Evolutionary conservation across 2,888 invertebrate species (phyloP), one percentile per base, ranked within the genome.

Genomic region (Hypercompe scribonia): DNA sequence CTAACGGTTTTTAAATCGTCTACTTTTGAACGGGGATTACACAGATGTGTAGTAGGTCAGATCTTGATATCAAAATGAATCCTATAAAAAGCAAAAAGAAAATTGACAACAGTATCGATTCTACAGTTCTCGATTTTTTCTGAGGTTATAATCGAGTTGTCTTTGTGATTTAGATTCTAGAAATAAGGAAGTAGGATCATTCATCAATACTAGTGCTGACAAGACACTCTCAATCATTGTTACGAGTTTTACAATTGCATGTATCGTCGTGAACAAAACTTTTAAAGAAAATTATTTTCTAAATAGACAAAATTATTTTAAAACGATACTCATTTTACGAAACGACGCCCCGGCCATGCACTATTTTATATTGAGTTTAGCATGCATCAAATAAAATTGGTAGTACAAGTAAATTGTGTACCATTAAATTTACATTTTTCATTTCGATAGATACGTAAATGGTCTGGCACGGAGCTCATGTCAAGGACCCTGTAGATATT

Each of bases 161-260:
- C 28, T 28, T 11, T 58, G 15, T 13, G 31, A 65, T 65, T 11
- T 1, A 8, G 5, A 28, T 24, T 7, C 4, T 24, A 39, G 36
- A 66, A 36, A 36, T 34, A 34, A 36, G 34, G 36, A 65, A 61
- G 54, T 8, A 28, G 61, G 21, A 39, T 61, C 67, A 78, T 82
- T 65, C 75, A 74, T 81, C 83, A 80, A 78, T 82, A 50, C 65
- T 18, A 65, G 42, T n/a, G 67, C 61, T 21, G 68, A 61, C 21
- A 42, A 73, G 81, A 82, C 74, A 69, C 34, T 28, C 34, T 33
- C 75, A 73, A 82, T 80, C 75, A 50, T 64, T 36, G n/a, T 28
- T 58, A 46, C 72, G 68, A 71, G 68, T 42, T 64, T 0, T 63
- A 63, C 74, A 83, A 83, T 81, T 81, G 78, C 33, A 0, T 0